phyloP scores from a whole-genome alignment of 2,113 vertebrate species.

The Furnarius figulus region DNA sequence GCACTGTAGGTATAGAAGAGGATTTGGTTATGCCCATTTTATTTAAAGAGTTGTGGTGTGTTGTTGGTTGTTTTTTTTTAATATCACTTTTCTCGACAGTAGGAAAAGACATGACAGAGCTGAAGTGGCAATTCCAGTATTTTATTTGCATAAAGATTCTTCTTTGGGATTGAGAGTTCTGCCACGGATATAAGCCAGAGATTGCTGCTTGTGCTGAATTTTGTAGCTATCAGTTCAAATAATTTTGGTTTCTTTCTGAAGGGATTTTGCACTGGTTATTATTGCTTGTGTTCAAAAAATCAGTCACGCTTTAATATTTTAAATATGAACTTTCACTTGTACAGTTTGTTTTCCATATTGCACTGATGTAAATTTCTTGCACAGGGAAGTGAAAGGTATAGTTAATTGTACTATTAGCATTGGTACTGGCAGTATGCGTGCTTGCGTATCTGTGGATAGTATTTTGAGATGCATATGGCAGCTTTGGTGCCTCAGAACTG shows the following conservation, averaged over 20 bases:
- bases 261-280: background rate
- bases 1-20: background rate
- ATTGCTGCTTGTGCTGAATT: background rate
- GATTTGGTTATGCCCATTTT: background rate
- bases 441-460: rapidly evolving
- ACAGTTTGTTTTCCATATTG: background rate
- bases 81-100: background rate
- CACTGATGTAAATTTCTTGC: background rate
- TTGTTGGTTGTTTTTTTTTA: background rate
- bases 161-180: background rate
- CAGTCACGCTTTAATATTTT: background rate
- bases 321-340: background rate
- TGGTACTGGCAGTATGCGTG: background rate
- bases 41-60: background rate
- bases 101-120: background rate
- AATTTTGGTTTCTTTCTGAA: background rate
- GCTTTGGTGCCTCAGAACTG: background rate
- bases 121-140: background rate
- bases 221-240: background rate
- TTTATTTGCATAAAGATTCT: background rate
- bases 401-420: background rate
- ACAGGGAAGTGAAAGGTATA: background rate
- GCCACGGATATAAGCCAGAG: background rate
- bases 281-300: background rate
- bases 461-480: background rate